Evolutionary conservation across 2,797 vertebrate genomes (phyloP), one percentile per base, ranked within the genome.

Genomic region (Ciconia nigra): DNA sequence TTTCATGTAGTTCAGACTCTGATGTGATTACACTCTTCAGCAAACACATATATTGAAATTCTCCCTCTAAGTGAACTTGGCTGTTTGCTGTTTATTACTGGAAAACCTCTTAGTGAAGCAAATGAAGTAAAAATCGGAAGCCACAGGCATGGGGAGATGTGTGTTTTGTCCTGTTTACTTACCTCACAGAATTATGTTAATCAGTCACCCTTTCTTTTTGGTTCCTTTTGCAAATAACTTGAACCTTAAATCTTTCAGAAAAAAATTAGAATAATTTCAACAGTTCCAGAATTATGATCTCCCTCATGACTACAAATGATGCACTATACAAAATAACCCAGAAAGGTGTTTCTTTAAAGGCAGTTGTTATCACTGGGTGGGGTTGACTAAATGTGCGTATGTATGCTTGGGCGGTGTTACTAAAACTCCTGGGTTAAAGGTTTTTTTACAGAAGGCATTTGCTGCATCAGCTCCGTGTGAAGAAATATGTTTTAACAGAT

Each of bases 11-110:
- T 39, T 67, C 57, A 70, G 58, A 13, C 91, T 91, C 80, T 91
- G 85, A 96, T 93, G 94, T 72, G 95, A 96, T 97, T 94, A 95
- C 61, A 91, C 90, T 93, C 94, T 87, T 69, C 91, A 96, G 90
- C 91, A 97, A 90, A 72, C 93, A 84, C 77, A 37, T 72, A 39
- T 28, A 93, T 79, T 89, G 93, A 70, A 94, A 82, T 83, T 87
- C 62, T 83, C 25, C 46, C 49, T 93, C 66, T 37, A 79, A 83
- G 70, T 66, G 62, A 88, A n/a, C 82, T 73, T 79, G 78, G 28
- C 82, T 81, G 33, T 77, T 94, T 82, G 62, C 79, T 88, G 67
- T 80, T 96, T 74, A 42, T 89, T 90, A 46, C 0, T 6, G 66
- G 46, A 35, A 90, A n/a, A 37, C 22, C 54, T 82, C 91, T 63